Base-by-base conservation (phyloP, 2,797 vertebrate species). In the Chiroxiphia lanceolata region DNA sequence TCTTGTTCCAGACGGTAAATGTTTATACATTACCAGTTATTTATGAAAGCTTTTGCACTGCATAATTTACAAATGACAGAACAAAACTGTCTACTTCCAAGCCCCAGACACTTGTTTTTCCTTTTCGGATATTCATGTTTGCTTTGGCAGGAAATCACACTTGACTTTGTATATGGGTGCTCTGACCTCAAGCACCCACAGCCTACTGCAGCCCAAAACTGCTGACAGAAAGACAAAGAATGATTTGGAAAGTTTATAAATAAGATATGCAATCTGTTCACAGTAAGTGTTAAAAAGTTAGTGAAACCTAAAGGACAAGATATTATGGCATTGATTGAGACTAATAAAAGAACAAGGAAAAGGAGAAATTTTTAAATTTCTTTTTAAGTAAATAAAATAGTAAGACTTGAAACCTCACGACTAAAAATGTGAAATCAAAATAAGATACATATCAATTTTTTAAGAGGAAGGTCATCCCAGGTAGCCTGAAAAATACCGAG, bases 61-160 rank as follows among this genome's bases (percentile, higher is more conserved):
- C 54, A 83, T 90, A 84, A 84, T 90, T 95, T 85, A 82, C 42
- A 94, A 90, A 91, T 44, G 31, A 79, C 67, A 80, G 94, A 88
- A 75, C 53, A 78, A 81, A 87, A 34, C 64, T 61, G 40, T 40
- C 56, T 80, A 3, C 57, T 91, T 79, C 31, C 36, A 76, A 89
- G 48, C 34, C 48, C 48, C 22, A 70, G 56, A 69, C 23, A 6
- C 9, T 72, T 38, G 20, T 16, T 72, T 64, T 88, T 78, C 50
- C 59, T 71, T 67, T 80, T 85, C 38, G 90, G 87, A 69, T 48
- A 83, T 27, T 67, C 29, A 74, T 17, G 38, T 45, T 57, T 80
- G 40, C 40, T 57, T 84, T 80, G 29, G 42, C 38, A 82, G 38
- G 36, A 60, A 87, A 74, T 77, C 70, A 53, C 54, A 76, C 31